These are phyloP conservation scores for Dipodomys spectabilis DNA, from an alignment of 2,113 vertebrate genomes.

Conservation along the genomic window DNA sequence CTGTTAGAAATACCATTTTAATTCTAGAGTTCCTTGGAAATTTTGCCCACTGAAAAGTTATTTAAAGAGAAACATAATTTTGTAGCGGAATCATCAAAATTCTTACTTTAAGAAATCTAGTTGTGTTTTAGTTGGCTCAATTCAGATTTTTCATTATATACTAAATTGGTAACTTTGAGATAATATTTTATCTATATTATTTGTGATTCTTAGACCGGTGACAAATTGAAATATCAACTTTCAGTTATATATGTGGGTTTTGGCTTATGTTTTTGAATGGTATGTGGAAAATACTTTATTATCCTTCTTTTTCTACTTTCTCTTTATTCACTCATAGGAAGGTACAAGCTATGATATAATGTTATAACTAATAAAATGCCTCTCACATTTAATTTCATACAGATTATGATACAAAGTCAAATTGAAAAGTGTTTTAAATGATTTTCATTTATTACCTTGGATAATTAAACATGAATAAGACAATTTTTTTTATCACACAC, in stretches of 20 bases:
- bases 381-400: neutral
- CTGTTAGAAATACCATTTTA: conserved; percentile 52
- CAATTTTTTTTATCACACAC: neutral
- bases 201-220: neutral
- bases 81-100: conserved; percentile 7
- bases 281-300: neutral
- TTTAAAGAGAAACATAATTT: conserved; percentile 32
- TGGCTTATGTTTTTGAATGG: neutral
- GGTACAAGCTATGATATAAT: conserved; percentile 13
- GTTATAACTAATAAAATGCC: neutral
- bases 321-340: neutral
- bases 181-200: neutral
- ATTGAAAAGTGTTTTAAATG: neutral
- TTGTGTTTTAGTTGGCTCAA: neutral
- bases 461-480: neutral
- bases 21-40: conserved; percentile 71
- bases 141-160: neutral
- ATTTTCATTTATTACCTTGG: conserved; percentile 26
- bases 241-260: neutral
- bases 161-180: conserved; percentile 31
- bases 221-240: neutral
- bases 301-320: neutral
- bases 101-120: neutral
- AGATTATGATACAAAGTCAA: conserved; percentile 31
- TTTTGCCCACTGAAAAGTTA: conserved; percentile 50